Conservation (phyloP, 2,113 vertebrate species). For the Polypterus bichir region DNA sequence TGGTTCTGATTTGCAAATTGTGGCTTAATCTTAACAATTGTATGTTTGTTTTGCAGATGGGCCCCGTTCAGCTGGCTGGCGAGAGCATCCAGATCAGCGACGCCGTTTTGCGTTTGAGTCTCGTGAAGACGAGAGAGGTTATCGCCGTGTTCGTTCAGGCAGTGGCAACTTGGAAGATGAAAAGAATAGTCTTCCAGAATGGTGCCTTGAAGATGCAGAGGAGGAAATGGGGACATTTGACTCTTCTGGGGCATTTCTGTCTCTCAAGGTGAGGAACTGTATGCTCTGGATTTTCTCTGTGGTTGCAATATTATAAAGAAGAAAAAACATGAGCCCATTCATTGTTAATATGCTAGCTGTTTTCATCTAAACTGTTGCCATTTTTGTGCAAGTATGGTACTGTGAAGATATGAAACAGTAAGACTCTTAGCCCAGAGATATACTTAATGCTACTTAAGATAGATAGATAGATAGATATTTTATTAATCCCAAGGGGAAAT, state of each 20-base stretch:
- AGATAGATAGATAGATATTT: too few relatives aligned
- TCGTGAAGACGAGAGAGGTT: slow-evolving; percentile 78
- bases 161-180: slow-evolving; percentile 89
- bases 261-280: slow-evolving; percentile 66
- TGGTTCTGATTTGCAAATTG: too few relatives aligned
- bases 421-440: too few relatives aligned
- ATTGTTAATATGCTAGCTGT: too few relatives aligned
- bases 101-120: slow-evolving; percentile 86
- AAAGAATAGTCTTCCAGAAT: slow-evolving; percentile 86
- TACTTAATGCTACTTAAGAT: too few relatives aligned
- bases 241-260: slow-evolving; percentile 90
- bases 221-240: slow-evolving; percentile 96
- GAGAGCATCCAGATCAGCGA: slow-evolving; percentile 81
- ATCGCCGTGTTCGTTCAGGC: slow-evolving; percentile 76
- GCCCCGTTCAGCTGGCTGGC: slow-evolving; percentile 78
- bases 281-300: not conserved
- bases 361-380: too few relatives aligned
- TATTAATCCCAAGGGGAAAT: too few relatives aligned
- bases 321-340: too few relatives aligned
- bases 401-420: too few relatives aligned
- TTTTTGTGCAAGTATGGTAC: too few relatives aligned
- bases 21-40: too few relatives aligned
- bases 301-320: too few relatives aligned
- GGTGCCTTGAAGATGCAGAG: slow-evolving; percentile 94
- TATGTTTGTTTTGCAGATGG: slow-evolving; percentile 43